phyloP scores from a whole-genome alignment of 2,888 invertebrate genomes.

The Drosophila kanekoi region DNA sequence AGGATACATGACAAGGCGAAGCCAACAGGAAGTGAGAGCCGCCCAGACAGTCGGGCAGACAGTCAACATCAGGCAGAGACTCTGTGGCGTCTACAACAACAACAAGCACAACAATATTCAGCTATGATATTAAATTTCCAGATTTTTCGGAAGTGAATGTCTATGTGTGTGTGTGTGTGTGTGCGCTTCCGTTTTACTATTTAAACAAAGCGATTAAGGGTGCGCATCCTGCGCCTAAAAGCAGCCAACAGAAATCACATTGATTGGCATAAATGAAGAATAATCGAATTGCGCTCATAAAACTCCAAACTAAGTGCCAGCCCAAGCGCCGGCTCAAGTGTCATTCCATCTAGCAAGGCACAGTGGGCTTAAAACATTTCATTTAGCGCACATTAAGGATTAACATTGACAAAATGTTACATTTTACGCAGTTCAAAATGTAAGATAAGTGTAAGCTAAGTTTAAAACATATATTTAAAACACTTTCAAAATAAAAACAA shows the following conservation, averaged over 20 bases:
- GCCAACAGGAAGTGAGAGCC: conserved; percentile 27
- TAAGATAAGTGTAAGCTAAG: no score
- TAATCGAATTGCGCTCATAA: conserved; percentile 83
- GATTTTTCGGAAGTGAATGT: conserved; percentile 29
- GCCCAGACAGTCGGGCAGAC: conserved; percentile 48
- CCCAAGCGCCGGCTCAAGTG: conserved; percentile 34
- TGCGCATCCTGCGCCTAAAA: conserved; percentile 51
- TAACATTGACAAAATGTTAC: no score
- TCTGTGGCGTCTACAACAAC: conserved; percentile 54
- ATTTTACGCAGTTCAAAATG: no score
- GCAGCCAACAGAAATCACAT: conserved; percentile 57
- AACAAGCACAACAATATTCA: conserved; percentile 29
- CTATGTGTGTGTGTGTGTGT: conserved; percentile 1
- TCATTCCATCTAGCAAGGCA: conserved; percentile 19
- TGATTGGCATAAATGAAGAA: conserved; percentile 85
- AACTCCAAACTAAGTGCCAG: conserved; percentile 73
- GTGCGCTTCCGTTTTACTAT: conserved; percentile 53
- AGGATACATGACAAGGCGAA: conserved; percentile 51
- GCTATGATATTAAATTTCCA: conserved; percentile 80
- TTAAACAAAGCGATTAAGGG: conserved; percentile 82
- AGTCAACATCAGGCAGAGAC: conserved; percentile 54
- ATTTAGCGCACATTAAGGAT: no score
- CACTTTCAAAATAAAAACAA: no score
- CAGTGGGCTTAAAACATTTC: conserved; percentile 21
- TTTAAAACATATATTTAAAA: no score